Evolutionary conservation across 2,888 invertebrate species (phyloP), one percentile per base, ranked within the genome.

Genomic region (Augiades crinisus): DNA sequence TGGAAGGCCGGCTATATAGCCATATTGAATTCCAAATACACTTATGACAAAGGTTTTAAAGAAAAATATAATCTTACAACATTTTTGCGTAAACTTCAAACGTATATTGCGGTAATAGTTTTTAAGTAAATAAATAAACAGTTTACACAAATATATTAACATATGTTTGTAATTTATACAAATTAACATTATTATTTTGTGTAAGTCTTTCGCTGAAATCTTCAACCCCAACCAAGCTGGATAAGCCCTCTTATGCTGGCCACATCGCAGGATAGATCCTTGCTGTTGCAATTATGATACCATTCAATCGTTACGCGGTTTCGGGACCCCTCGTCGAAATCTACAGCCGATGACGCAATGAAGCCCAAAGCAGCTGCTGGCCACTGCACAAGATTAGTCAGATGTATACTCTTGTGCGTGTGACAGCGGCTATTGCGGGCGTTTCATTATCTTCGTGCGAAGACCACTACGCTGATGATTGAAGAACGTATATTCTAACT

Each of bases 401-500:
- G 47, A 91, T 79, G 73, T 78, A 94, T 95, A 96, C 96, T 97
- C 96, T 97, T 97, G 97, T 97, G 97, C 97, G 97, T 97, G 97
- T 97, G 96, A 97, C 97, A 97, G 96, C 96, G 96, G 96, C 96
- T 97, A 97, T 97, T 95, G 95, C 96, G 94, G 95, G 93, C 88
- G 75, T 89, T 92, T 91, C 91, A 91, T 85, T 75, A 68, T 78
- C 90, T 70, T 70, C 90, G 72, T 65, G 59, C 54, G 60, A 67
- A 67, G 67, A 72, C 67, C 59, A 10, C 12, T 10, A n/a, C 4
- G 7, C 3, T 3, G 16, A 31, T n/a, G 22, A 13, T 12, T 6
- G 27, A 27, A 13, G 17, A n/a, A 12, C 33, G 31, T 57, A 8
- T 24, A 37, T 27, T 10, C 27, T 30, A 47, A 38, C n/a, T 22